Evolutionary conservation across 2,888 invertebrate species (phyloP).

Genomic region (Noctua comes): DNA sequence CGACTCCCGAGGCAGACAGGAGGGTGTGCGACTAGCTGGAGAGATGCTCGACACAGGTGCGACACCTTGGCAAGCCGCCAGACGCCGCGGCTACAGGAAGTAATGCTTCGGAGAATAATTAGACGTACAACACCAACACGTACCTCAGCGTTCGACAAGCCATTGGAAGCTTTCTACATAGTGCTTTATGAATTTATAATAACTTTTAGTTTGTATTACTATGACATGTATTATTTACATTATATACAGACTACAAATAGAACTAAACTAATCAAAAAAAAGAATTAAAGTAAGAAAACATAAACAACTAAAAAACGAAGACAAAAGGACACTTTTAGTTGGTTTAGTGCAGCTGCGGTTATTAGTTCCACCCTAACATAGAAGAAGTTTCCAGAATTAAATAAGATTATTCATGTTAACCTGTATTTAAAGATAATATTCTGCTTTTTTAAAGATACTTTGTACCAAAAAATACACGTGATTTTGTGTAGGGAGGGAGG

Average conservation of each 20-base stretch:
- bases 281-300: too few species aligned
- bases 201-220: conserved; percentile 24
- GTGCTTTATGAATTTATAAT: conserved; percentile 27
- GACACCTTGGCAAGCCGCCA: conserved; percentile 58
- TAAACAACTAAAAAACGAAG: too few species aligned
- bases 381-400: neutral
- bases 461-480: too few species aligned
- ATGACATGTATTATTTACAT: too few species aligned
- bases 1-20: conserved; percentile 39
- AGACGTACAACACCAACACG: conserved; percentile 11
- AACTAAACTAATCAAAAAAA: too few species aligned
- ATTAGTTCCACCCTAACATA: conserved; percentile 4
- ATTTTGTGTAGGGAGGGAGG: too few species aligned
- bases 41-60: conserved; percentile 60
- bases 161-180: conserved; percentile 30
- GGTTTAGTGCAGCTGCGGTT: conserved; percentile 1
- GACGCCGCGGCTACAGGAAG: conserved; percentile 53
- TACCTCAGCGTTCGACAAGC: conserved; percentile 21
- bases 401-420: too few species aligned
- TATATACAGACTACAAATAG: too few species aligned
- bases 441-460: too few species aligned
- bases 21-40: conserved; percentile 45
- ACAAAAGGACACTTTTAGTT: conserved; percentile 9
- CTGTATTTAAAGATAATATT: too few species aligned
- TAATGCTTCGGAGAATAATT: conserved; percentile 48